Evolutionary conservation across 2,113 vertebrate genomes (phyloP).

Genomic region (Montifringilla adamsi): DNA sequence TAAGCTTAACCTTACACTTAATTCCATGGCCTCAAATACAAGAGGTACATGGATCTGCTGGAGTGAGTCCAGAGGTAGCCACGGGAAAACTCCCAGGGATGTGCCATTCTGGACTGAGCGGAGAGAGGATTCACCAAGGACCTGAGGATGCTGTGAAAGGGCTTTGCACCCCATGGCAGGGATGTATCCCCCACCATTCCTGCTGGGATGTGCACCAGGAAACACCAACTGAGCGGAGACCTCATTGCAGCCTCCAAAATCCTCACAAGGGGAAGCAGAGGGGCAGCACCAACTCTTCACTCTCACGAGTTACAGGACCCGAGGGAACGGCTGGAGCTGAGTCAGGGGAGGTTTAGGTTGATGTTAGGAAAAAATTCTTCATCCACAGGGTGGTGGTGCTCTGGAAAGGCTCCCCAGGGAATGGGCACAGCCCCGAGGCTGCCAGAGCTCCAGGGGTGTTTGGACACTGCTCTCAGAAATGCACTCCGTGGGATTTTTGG

Average conservation of each 20-base stretch:
- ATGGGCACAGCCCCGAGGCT: fast-evolving
- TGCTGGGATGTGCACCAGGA: fast-evolving
- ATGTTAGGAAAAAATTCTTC: not conserved
- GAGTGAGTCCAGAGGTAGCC: not conserved
- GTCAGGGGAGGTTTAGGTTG: not conserved
- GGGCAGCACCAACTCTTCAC: not conserved
- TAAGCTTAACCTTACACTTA: not conserved
- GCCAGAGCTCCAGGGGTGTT: not conserved
- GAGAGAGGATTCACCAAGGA: not conserved
- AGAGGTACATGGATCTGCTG: not conserved
- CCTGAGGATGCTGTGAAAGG: not conserved
- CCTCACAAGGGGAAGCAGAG: not conserved
- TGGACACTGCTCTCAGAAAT: fast-evolving
- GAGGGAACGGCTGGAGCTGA: fast-evolving
- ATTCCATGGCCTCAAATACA: not conserved
- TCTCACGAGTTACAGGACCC: not conserved
- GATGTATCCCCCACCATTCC: fast-evolving
- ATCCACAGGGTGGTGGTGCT: not conserved
- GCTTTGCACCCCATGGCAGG: fast-evolving
- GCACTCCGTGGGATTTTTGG: not conserved
- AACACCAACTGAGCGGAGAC: not conserved
- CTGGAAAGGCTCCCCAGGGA: not conserved
- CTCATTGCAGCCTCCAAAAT: not conserved
- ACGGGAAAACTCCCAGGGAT: fast-evolving
- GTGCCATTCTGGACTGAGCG: not conserved